Evolutionary conservation across 2,113 vertebrate genomes (phyloP).

Genomic region (Trinectes maculatus): DNA sequence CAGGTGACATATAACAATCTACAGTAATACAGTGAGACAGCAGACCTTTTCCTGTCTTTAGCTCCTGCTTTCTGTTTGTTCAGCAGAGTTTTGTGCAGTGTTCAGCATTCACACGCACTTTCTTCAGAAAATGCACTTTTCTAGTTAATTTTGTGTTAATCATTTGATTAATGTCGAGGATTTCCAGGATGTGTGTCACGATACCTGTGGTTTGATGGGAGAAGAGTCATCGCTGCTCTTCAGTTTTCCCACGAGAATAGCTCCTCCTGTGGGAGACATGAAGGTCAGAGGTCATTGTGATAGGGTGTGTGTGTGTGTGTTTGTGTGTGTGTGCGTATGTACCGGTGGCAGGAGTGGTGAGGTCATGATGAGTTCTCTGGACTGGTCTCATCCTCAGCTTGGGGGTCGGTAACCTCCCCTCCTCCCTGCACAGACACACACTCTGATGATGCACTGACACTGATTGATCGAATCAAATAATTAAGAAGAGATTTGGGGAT

Average conservation of each 20-base stretch:
- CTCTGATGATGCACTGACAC: not conserved
- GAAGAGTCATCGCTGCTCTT: not conserved
- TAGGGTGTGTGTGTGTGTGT: conserved; percentile 12
- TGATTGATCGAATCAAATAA: no score
- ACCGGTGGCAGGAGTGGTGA: conserved; percentile 70
- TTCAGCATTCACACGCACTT: no score
- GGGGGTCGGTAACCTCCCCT: conserved; percentile 63
- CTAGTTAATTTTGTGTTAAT: no score
- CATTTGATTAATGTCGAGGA: not conserved
- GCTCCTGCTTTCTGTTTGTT: no score
- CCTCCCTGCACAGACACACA: conserved; percentile 34
- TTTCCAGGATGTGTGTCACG: no score
- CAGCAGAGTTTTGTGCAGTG: no score
- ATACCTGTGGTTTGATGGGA: conserved; percentile 28
- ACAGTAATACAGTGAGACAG: not conserved
- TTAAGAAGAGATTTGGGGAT: no score
- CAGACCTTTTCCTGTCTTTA: no score
- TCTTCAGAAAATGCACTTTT: no score
- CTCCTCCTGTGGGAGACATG: conserved; percentile 56
- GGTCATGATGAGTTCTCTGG: conserved; percentile 71
- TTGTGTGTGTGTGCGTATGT: conserved; percentile 20
- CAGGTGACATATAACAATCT: no score
- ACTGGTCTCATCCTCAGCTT: conserved; percentile 50
- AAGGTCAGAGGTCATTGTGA: conserved; percentile 5
- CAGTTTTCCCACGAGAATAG: conserved; percentile 55